These are phyloP conservation scores for Anguilla pacifica DNA, from an alignment of 2,797 vertebrate species.

Conservation along the genomic window DNA sequence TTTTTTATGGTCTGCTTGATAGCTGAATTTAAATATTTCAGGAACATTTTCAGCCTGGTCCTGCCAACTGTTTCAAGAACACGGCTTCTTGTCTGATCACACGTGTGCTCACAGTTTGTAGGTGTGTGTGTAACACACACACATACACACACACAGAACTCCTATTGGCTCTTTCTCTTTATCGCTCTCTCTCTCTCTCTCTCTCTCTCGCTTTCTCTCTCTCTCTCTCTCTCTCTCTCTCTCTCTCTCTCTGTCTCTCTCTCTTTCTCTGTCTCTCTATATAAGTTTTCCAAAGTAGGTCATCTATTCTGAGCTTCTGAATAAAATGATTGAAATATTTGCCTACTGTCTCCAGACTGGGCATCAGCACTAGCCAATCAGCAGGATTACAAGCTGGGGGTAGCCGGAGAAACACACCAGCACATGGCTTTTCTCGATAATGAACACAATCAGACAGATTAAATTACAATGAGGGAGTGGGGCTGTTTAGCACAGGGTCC, in stretches of 20 bases:
- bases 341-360: background rate
- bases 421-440: background rate
- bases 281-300: constrained; percentile 28
- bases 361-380: constrained; percentile 16
- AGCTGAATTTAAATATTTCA: constrained; percentile 1
- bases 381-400: constrained; percentile 17
- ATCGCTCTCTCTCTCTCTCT: no score
- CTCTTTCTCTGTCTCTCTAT: background rate
- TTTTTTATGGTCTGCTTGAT: constrained; percentile 15
- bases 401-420: constrained; percentile 14
- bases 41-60: constrained; percentile 10
- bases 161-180: no score
- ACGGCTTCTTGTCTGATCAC: background rate
- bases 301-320: constrained; percentile 20
- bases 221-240: background rate
- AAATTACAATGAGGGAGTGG: constrained; percentile 14
- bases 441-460: constrained; percentile 14
- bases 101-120: background rate
- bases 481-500: background rate
- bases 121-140: background rate
- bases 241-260: constrained; percentile 1
- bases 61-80: background rate
- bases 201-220: background rate
- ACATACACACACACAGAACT: no score
- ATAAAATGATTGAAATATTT: constrained; percentile 9